Evolutionary conservation across 2,113 vertebrate species (phyloP).

Genomic region (Microcebus murinus): DNA sequence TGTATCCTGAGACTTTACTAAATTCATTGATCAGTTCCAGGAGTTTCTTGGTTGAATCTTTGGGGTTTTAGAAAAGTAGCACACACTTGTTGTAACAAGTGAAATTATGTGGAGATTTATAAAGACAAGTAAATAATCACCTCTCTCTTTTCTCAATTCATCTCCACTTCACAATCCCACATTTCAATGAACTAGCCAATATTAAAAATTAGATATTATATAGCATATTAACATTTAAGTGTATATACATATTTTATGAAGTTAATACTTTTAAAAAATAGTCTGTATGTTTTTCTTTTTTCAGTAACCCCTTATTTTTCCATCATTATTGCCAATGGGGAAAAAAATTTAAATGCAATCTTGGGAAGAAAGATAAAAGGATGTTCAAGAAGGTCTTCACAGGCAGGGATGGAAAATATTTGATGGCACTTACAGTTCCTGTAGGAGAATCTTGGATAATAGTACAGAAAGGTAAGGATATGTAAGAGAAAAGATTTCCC

Average conservation of each 20-base stretch:
- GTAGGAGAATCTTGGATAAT: background rate
- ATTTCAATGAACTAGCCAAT: background rate
- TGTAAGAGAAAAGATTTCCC: background rate
- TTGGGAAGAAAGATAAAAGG: background rate
- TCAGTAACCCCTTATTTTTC: background rate
- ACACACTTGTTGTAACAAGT: background rate
- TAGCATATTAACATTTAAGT: background rate
- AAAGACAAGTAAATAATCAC: background rate
- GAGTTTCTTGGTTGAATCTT: too few species aligned
- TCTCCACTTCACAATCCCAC: background rate
- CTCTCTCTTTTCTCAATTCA: background rate
- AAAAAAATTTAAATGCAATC: background rate
- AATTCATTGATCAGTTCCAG: too few species aligned
- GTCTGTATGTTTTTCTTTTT: background rate
- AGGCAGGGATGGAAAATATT: background rate
- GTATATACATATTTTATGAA: background rate
- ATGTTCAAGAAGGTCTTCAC: background rate
- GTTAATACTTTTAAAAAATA: background rate
- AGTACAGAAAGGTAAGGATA: background rate
- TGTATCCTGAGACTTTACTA: too few species aligned
- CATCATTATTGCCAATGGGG: background rate
- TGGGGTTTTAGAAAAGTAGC: background rate
- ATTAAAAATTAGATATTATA: background rate
- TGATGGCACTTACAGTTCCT: background rate
- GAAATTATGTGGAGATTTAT: background rate